Conservation (phyloP, 2,113 vertebrate species). For the Melospiza melodia region DNA sequence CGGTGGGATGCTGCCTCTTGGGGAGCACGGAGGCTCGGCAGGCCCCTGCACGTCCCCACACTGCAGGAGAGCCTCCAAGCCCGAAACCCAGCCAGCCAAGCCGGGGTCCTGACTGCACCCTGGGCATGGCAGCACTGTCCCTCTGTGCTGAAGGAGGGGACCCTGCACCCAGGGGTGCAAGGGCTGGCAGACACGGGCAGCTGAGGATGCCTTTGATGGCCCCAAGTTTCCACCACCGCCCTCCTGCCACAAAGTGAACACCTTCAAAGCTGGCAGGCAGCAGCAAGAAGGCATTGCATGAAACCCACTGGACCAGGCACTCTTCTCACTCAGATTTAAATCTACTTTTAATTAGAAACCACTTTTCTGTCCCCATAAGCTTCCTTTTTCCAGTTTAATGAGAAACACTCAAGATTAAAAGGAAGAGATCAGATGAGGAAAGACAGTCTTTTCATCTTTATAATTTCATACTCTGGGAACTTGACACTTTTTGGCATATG, state of each 20-base stretch:
- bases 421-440: not conserved
- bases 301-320: not conserved
- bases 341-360: conserved; percentile 1
- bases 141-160: not conserved
- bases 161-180: not conserved
- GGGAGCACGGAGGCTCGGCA: not conserved
- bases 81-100: not conserved
- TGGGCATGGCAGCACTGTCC: fast-evolving
- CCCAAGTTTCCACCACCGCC: not conserved
- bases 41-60: not conserved
- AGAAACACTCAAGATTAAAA: not conserved
- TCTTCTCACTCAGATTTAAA: not conserved
- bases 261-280: not conserved
- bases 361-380: not conserved
- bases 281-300: not conserved
- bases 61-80: not conserved
- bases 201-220: not conserved
- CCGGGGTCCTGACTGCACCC: fast-evolving
- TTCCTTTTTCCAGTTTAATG: conserved; percentile 1
- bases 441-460: not conserved
- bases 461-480: not conserved
- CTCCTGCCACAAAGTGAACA: not conserved
- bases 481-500: not conserved
- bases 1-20: not conserved
- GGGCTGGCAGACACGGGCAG: not conserved